Evolutionary conservation across 2,888 invertebrate species (phyloP).

Genomic region (Epinotia ramella): DNA sequence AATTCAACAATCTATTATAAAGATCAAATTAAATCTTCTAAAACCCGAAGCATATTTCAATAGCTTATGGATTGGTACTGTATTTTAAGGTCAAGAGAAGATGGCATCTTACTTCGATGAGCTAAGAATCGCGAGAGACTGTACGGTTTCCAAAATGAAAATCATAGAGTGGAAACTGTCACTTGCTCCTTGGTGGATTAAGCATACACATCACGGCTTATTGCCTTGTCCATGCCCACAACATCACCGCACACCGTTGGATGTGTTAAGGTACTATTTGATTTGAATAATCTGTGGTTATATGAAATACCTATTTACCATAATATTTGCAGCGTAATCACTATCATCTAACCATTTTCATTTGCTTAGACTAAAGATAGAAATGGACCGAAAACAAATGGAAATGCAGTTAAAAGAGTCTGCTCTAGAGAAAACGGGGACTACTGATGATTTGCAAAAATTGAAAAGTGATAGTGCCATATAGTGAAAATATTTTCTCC

Average conservation of each 20-base stretch:
- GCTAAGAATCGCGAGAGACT: conserved; percentile 65
- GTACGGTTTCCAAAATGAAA: conserved; percentile 69
- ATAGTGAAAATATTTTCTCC: not conserved
- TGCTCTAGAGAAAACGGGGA: conserved; percentile 54
- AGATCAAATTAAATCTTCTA: not conserved
- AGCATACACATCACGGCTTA: conserved; percentile 61
- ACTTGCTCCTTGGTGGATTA: conserved; percentile 75
- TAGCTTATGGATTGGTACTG: not conserved
- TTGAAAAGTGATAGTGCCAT: conserved; percentile 52
- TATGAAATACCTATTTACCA: not conserved
- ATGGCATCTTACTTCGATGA: conserved; percentile 77
- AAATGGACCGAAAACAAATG: conserved; percentile 43
- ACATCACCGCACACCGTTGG: conserved; percentile 72
- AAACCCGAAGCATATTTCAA: not conserved
- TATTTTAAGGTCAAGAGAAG: conserved; percentile 77
- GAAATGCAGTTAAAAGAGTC: conserved; percentile 47
- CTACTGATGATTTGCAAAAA: conserved; percentile 60
- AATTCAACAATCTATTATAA: no score
- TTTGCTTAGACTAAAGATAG: conserved; percentile 55
- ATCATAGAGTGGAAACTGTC: conserved; percentile 81
- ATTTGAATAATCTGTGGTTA: not conserved
- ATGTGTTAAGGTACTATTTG: conserved; percentile 67
- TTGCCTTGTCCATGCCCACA: conserved; percentile 69
- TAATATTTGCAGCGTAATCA: not conserved
- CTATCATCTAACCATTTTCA: not conserved